Evolutionary conservation across 2,113 vertebrate species (phyloP).

Genomic region (Rhinopomastus cyanomelas): DNA sequence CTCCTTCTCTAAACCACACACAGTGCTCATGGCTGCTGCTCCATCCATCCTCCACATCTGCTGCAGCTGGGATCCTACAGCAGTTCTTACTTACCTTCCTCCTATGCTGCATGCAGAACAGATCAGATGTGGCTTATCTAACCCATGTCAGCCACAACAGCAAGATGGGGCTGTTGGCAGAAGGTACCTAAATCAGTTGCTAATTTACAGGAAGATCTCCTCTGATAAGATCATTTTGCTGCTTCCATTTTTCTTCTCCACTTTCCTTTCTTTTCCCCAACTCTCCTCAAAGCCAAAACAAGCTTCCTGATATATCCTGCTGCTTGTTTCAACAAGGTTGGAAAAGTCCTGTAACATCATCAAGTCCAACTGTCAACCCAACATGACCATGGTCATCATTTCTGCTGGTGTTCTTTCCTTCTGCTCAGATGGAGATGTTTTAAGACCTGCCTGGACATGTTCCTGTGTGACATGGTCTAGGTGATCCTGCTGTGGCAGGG

Average conservation of each 20-base stretch:
- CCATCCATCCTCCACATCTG: not conserved
- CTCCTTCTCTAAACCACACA: not conserved
- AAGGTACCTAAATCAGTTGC: not conserved
- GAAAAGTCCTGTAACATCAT: too few relatives aligned
- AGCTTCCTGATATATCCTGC: not conserved
- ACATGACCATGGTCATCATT: not conserved
- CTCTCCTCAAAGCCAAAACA: not conserved
- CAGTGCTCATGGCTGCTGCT: not conserved
- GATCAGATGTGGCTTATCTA: not conserved
- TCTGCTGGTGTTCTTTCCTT: not conserved
- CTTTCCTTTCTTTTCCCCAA: not conserved
- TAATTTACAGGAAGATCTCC: not conserved
- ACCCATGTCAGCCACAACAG: not conserved
- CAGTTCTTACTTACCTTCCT: not conserved
- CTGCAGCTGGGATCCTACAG: not conserved
- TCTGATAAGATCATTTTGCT: fast-evolving
- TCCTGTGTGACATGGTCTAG: too few relatives aligned
- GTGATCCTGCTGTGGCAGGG: too few relatives aligned
- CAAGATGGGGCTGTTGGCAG: not conserved
- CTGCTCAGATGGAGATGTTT: not conserved
- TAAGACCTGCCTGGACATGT: too few relatives aligned
- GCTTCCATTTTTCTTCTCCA: not conserved
- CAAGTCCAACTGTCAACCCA: too few relatives aligned
- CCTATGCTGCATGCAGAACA: not conserved
- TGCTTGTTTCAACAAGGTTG: not conserved